Conservation (phyloP, 92 coral and sea anemone species). For the Diadumene lineata region DNA sequence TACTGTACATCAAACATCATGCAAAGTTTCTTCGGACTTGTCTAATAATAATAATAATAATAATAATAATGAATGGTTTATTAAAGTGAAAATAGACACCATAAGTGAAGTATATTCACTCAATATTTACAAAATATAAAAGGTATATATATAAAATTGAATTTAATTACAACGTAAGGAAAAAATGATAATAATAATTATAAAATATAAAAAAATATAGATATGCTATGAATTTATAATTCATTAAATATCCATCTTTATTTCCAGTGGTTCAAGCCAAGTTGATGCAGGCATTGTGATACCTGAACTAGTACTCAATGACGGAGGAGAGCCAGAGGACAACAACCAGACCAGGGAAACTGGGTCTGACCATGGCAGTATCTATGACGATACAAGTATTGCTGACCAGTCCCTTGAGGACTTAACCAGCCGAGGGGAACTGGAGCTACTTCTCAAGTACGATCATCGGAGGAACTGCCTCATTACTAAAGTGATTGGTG, state of each 20-base stretch:
- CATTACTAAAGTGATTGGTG: slow-evolving; percentile 68
- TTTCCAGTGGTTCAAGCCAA: neutral
- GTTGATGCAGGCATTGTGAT: neutral
- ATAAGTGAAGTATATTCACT: no score
- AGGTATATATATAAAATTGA: no score
- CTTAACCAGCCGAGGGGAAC: slow-evolving; percentile 71
- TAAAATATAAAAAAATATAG: no score
- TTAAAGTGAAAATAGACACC: no score
- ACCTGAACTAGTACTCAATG: slow-evolving; percentile 62
- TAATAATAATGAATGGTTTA: no score
- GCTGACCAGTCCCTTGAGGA: slow-evolving; percentile 66
- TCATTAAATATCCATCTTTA: neutral
- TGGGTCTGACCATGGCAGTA: slow-evolving; percentile 75
- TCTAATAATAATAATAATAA: no score
- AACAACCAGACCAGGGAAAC: slow-evolving; percentile 34
- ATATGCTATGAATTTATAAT: no score
- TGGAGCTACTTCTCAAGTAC: slow-evolving; percentile 72
- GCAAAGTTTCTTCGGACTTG: no score
- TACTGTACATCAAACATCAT: no score
- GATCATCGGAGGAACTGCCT: slow-evolving; percentile 78
- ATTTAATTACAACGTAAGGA: no score
- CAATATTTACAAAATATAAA: no score
- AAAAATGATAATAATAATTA: no score
- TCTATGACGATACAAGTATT: slow-evolving; percentile 56
- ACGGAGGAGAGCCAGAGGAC: slow-evolving; percentile 44